Percentiles rank a stretch among this genome's conserved stretches.
phyloP scores from a whole-genome alignment of 35 echinoderm and acorn worm genomes.

The Holothuria glaberrima region DNA sequence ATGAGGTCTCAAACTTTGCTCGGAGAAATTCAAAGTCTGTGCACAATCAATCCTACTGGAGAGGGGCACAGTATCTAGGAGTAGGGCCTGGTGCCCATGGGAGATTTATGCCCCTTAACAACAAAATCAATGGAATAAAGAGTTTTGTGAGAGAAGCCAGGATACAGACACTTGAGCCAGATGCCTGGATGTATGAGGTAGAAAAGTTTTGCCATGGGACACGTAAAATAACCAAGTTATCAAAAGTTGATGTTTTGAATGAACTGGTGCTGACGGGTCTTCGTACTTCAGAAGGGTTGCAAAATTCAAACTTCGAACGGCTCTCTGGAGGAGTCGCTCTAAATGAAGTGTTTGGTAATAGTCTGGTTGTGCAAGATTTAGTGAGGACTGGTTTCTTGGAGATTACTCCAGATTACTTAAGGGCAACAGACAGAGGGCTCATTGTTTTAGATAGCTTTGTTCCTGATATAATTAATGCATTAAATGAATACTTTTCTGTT shows the following conservation, averaged over 20 bases:
- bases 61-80: constrained; percentile 88
- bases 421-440: constrained; percentile 57
- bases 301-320: constrained; percentile 48
- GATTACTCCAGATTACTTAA: not conserved
- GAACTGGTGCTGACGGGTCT: constrained; percentile 79
- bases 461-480: constrained; percentile 45
- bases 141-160: constrained; percentile 61
- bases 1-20: constrained; percentile 96
- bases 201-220: constrained; percentile 81
- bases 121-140: not conserved
- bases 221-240: constrained; percentile 62
- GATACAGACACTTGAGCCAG: constrained; percentile 90
- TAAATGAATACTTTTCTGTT: constrained; percentile 12
- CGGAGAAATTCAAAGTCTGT: constrained; percentile 49
- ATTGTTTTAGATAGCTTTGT: constrained; percentile 55
- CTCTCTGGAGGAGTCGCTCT: constrained; percentile 44
- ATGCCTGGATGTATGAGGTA: constrained; percentile 89
- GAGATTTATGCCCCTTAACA: constrained; percentile 46
- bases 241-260: constrained; percentile 53
- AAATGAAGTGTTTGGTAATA: constrained; percentile 62
- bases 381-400: constrained; percentile 37
- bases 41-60: constrained; percentile 90
- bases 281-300: constrained; percentile 67
- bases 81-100: constrained; percentile 94
- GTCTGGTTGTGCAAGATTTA: constrained; percentile 32